A percentile compares a stretch with the other conserved stretches of the same genome.
These are phyloP conservation scores for Spodoptera frugiperda DNA, from an alignment of 1,140 invertebrate genomes.

Conservation along the genomic window DNA sequence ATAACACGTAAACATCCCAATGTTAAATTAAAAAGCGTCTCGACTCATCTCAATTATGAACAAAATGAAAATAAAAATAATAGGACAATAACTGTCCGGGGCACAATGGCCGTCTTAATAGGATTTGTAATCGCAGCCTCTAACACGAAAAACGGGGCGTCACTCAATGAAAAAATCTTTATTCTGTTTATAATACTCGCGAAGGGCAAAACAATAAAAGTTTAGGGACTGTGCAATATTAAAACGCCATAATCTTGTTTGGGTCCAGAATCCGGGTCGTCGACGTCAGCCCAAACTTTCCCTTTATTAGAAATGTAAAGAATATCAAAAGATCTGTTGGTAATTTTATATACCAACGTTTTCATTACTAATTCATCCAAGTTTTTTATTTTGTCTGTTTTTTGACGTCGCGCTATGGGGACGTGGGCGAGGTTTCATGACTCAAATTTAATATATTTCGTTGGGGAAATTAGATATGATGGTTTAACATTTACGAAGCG, in stretches of 20 bases:
- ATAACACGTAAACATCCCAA: conserved; percentile 57
- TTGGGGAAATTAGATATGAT: conserved; percentile 65
- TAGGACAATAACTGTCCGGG: conserved; percentile 59
- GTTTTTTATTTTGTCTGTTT: conserved; percentile 68
- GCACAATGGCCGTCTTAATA: conserved; percentile 69
- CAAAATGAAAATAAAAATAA: conserved; percentile 74
- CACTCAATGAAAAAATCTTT: conserved; percentile 75
- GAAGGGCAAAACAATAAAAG: conserved; percentile 75
- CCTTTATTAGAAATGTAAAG: conserved; percentile 76
- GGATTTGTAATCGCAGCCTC: conserved; percentile 70
- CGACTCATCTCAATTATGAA: conserved; percentile 75
- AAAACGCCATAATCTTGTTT: conserved; percentile 78
- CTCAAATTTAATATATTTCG: conserved; percentile 72
- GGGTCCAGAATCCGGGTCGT: conserved; percentile 58
- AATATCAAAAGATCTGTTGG: conserved; percentile 63
- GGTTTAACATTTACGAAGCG: conserved; percentile 50
- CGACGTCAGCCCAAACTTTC: conserved; percentile 62
- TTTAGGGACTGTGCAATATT: conserved; percentile 73
- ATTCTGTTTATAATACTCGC: conserved; percentile 70
- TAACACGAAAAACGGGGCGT: conserved; percentile 65
- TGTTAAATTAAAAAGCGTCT: conserved; percentile 71
- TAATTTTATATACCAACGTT: conserved; percentile 66
- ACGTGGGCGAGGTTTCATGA: conserved; percentile 50
- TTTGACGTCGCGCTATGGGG: conserved; percentile 62
- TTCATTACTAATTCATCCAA: conserved; percentile 73